A percentile compares a stretch with the other conserved stretches of the same genome.
These are phyloP conservation scores for Megaleporinus macrocephalus DNA, from an alignment of 2,113 vertebrate species.

Conservation along the genomic window DNA sequence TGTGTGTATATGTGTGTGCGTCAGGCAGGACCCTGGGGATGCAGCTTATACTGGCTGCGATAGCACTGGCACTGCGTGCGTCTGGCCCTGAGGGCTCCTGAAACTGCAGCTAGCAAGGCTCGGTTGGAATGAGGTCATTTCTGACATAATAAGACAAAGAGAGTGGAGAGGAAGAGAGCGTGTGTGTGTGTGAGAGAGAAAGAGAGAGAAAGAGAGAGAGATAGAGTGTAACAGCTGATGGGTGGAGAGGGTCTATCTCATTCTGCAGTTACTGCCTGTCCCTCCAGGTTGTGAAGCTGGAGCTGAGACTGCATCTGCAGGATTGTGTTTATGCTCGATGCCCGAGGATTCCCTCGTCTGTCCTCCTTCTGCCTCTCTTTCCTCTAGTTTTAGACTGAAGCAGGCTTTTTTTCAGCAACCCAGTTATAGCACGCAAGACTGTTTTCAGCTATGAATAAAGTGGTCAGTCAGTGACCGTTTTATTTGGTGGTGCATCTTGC, in stretches of 20 bases:
- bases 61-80: constrained; percentile 59
- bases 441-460: neutral
- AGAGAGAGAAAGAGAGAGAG: constrained; percentile 6
- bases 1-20: constrained; percentile 40
- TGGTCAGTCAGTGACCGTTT: too few species aligned
- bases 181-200: too few species aligned
- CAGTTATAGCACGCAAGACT: neutral
- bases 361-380: constrained; percentile 24
- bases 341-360: constrained; percentile 24
- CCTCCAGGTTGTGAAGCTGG: constrained; percentile 35
- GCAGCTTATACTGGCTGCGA: constrained; percentile 46
- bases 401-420: constrained; percentile 3
- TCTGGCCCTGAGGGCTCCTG: constrained; percentile 61
- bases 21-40: constrained; percentile 44
- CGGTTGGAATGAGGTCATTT: constrained; percentile 69
- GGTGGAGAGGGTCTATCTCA: constrained; percentile 42
- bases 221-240: neutral
- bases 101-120: constrained; percentile 60
- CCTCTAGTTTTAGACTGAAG: neutral
- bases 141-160: constrained; percentile 51
- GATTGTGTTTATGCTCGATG: constrained; percentile 17
- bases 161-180: constrained; percentile 11
- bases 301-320: constrained; percentile 21
- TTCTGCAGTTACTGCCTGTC: constrained; percentile 45
- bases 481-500: neutral